A percentile compares a stretch with the other conserved stretches of the same genome.
These are phyloP conservation scores for Gorsachius magnificus DNA, from an alignment of 2,797 vertebrate genomes.

Conservation along the genomic window DNA sequence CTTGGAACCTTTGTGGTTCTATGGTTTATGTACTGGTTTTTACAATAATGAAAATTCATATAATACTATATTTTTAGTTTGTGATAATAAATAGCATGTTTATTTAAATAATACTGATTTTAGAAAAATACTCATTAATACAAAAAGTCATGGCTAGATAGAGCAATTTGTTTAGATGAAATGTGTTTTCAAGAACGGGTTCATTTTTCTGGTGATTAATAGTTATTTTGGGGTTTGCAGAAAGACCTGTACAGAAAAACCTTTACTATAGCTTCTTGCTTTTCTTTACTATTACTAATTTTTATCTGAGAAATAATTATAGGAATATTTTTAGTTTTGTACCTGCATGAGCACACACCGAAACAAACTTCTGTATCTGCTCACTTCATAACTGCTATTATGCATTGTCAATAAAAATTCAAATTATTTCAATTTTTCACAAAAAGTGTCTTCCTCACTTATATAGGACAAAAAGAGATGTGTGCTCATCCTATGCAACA, in stretches of 20 bases:
- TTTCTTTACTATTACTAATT: background rate
- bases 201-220: background rate
- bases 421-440: background rate
- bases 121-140: background rate
- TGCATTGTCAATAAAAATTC: background rate
- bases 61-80: background rate
- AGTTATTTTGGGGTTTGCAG: background rate
- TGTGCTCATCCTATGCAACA: background rate
- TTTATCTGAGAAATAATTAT: background rate
- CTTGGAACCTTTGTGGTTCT: background rate
- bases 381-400: background rate
- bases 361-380: background rate
- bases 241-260: background rate
- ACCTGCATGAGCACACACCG: background rate
- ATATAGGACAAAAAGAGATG: no score
- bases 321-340: background rate
- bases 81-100: background rate
- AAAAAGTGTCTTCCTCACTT: background rate
- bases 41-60: background rate
- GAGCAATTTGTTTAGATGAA: background rate
- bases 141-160: background rate
- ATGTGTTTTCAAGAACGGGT: background rate
- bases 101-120: background rate
- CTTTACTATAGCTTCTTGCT: background rate
- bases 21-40: background rate